Evolutionary conservation across 2,797 vertebrate species (phyloP), one percentile per base, ranked within the genome.

Genomic region (Acropternis orthonyx): DNA sequence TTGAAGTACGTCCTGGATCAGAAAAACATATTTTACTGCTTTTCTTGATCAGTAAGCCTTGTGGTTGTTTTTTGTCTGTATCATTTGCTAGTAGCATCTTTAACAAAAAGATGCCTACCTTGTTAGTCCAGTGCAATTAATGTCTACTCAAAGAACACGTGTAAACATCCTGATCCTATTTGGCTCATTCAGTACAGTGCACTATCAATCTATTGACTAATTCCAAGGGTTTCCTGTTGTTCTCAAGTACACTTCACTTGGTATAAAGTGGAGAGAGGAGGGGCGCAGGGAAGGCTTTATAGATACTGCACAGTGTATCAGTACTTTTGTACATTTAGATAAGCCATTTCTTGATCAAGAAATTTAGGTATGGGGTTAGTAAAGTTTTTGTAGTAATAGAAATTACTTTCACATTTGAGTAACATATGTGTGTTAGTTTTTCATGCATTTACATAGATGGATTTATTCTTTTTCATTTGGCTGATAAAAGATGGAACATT

Each of bases 141-240:
- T 44, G n/a, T 63, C 66, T 85, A 51, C 52, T 32, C 74, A 54
- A 89, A 84, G 66, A 89, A 84, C 67, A 63, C 2, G 1, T 74
- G 65, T 94, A 94, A 89, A 84, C 54, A 44, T 79, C 58, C 73
- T 94, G 51, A 46, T 92, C 13, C 28, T 90, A 30, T 86, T 85
- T 89, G 77, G 7, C 23, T 77, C 3, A 14, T 81, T 96, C 55
- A 76, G 20, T 85, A 61, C 39, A 74, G 36, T 66, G 34, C 55
- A 14, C 46, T 92, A 82, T 95, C 81, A 83, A 48, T 78, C 24
- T 82, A 30, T 88, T 93, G 85, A 89, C 82, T 34, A 48, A 12
- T 78, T 91, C 49, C 74, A 92, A 87, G 43, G 41, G 61, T 92
- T 88, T 51, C 39, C n/a, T 66, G 44, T 73, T 85, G 52, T 69